Conservation (phyloP, 2,113 vertebrate genomes). For the Synodontis membranacea region DNA sequence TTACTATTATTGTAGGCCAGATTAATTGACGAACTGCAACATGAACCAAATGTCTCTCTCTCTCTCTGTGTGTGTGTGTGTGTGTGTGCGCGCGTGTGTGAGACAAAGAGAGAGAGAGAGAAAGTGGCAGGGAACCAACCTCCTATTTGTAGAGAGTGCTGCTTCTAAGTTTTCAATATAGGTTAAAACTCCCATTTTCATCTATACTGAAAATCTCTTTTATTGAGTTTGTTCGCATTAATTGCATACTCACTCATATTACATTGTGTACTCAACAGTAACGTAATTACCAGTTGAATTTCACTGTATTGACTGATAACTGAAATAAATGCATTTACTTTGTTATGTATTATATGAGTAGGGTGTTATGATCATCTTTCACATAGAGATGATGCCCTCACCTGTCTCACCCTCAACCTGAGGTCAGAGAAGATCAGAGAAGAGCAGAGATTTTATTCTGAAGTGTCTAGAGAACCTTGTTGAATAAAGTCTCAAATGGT, state of each 20-base stretch:
- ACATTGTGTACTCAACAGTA: neutral
- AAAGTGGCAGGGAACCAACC: neutral
- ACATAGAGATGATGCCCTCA: neutral
- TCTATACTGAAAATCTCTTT: neutral
- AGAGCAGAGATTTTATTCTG: neutral
- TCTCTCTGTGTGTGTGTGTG: neutral
- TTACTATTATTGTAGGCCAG: neutral
- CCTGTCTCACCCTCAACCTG: conserved; percentile 10
- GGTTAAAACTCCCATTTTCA: neutral
- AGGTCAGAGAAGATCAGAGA: no score
- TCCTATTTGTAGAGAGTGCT: neutral
- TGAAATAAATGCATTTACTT: neutral
- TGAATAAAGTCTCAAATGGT: conserved; percentile 37
- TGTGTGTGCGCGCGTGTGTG: neutral
- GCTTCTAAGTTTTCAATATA: neutral
- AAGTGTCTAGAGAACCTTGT: neutral
- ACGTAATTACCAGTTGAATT: neutral
- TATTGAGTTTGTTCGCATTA: neutral
- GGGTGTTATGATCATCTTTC: neutral
- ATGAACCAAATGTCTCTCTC: conserved; percentile 2
- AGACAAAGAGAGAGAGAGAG: neutral
- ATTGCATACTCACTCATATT: neutral
- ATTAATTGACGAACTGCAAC: neutral
- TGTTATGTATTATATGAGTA: neutral
- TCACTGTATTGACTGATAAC: neutral